Evolutionary conservation across 2,113 vertebrate genomes (phyloP), one percentile per base, ranked within the genome.

Genomic region (Hydrochoerus hydrochaeris): DNA sequence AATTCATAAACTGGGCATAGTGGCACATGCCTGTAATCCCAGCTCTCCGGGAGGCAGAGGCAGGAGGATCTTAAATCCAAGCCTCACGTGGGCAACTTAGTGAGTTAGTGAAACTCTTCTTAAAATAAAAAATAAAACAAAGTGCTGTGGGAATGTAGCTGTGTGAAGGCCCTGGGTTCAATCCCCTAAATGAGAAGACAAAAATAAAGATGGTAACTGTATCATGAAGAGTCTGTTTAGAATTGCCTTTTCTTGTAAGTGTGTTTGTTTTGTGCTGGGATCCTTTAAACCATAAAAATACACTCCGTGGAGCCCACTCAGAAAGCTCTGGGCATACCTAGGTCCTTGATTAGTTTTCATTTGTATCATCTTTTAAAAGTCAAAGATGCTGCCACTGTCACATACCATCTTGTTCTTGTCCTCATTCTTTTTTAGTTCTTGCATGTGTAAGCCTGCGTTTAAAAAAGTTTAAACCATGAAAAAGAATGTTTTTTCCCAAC

Each of bases 401-500:
- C 16, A 46, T n/a, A 46, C 32, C 77, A 67, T n/a, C 26, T 62
- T 49, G 54, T n/a, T 78, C 44, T 57, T 90, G 69, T 57, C 75
- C 41, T 77, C 52, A 9, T 71, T 58, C 89, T 63, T 90, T 92
- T 93, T 91, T 44, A 81, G 58, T 88, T 85, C 41, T 80, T 82
- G 17, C 58, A 83, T 49, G 32, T 77, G 6, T 77, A 54, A 95
- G 62, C 28, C 82, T 62, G 28, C 13, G 7, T 89, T 73, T 90
- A 28, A 44, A 81, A 94, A 52, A 60, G 54, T 85, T 95, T 95
- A 78, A 94, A 49, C 92, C 22, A 10, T 86, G 54, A 69, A 94
- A 63, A 78, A 85, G 57, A 58, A 73, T 35, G 12, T 24, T 19
- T 28, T 58, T 26, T 32, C 5, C 3, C 5, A 1, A 38, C n/a